Percentiles rank a stretch among this genome's conserved stretches.
phyloP scores from a whole-genome alignment of 2,113 vertebrate genomes.

The Taurulus bubalis region DNA sequence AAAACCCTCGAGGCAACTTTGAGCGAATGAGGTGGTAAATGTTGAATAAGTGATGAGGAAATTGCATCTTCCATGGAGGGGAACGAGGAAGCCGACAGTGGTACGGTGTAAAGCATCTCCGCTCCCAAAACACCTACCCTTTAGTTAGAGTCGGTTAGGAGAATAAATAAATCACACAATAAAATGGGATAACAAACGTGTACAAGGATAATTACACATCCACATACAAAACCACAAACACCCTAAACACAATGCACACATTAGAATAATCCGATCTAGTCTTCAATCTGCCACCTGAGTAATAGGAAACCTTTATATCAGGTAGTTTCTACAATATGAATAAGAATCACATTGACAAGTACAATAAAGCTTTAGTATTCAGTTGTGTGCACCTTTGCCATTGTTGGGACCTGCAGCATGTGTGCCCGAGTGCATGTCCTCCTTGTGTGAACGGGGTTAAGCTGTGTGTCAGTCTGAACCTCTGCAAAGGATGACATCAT shows the following conservation, averaged over 20 bases:
- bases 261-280: not conserved
- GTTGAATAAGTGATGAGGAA: constrained; percentile 47
- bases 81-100: constrained; percentile 22
- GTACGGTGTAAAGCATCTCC: not conserved
- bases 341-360: not conserved
- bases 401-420: not conserved
- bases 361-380: not conserved
- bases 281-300: not conserved
- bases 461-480: constrained; percentile 45
- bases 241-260: not conserved
- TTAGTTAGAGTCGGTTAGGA: constrained; percentile 4
- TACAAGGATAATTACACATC: constrained; percentile 9
- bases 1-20: constrained; percentile 12
- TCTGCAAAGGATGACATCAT: constrained; percentile 72
- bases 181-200: constrained; percentile 18
- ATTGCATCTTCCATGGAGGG: constrained; percentile 1
- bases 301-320: not conserved
- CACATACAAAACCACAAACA: constrained; percentile 2
- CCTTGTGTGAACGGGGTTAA: constrained; percentile 37
- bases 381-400: not conserved
- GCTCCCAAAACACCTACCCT: constrained; percentile 3
- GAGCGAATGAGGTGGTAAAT: constrained; percentile 7
- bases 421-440: not conserved
- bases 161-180: constrained; percentile 38
- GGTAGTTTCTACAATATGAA: not conserved